phyloP scores from a whole-genome alignment of 2,113 vertebrate genomes.

The Rhea americana region DNA sequence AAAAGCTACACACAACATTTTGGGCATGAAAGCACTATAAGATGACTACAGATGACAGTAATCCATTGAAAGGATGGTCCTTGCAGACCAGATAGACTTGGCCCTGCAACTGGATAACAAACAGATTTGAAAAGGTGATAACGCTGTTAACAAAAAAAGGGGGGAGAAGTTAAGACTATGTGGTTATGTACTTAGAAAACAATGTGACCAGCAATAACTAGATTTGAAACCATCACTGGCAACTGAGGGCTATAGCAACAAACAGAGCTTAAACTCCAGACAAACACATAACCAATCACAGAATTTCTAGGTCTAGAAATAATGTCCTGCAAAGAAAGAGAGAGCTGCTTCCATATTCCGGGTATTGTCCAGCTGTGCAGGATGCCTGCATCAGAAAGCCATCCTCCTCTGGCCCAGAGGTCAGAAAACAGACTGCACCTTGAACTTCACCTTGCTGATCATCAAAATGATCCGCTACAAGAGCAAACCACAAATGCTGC shows the following conservation, averaged over 20 bases:
- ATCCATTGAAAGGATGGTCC: not conserved
- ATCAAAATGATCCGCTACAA: not conserved
- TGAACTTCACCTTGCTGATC: not conserved
- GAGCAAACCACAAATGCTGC: not conserved
- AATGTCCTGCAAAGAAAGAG: not conserved
- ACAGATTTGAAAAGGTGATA: not conserved
- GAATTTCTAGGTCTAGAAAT: not conserved
- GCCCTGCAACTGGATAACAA: not conserved
- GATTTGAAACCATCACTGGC: not conserved
- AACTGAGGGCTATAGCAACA: not conserved
- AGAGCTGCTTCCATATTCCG: not conserved
- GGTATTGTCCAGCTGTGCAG: not conserved
- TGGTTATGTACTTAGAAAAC: not conserved
- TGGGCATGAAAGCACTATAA: not conserved
- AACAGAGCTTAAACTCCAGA: not conserved
- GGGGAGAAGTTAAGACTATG: not conserved
- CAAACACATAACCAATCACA: not conserved
- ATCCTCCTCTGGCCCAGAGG: not conserved
- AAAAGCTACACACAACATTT: not conserved
- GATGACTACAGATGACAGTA: not conserved
- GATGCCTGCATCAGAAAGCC: not conserved
- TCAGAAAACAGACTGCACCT: not conserved
- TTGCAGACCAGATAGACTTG: not conserved
- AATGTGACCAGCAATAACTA: not conserved
- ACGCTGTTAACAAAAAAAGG: not conserved